These are phyloP conservation scores for Hippocampus barbouri DNA, from an alignment of 2,113 vertebrate species.

Conservation along the genomic window DNA sequence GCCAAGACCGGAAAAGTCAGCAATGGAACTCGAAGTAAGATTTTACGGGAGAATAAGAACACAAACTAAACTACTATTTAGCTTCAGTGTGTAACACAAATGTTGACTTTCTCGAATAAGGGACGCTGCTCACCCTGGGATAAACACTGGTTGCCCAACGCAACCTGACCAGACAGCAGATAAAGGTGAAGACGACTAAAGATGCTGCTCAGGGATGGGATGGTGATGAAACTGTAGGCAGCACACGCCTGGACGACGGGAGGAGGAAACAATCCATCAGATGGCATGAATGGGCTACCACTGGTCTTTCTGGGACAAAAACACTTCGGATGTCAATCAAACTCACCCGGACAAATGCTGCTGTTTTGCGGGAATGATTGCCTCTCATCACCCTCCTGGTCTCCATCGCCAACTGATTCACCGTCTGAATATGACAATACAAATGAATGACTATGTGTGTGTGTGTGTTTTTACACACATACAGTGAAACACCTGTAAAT, in stretches of 20 bases:
- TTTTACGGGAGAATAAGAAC: neutral
- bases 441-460: neutral
- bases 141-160: conserved; percentile 95
- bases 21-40: neutral
- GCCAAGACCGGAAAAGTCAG: conserved; percentile 6
- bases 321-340: neutral
- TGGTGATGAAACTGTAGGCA: conserved; percentile 97
- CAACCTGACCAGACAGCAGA: conserved; percentile 90
- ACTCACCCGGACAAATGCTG: conserved; percentile 90
- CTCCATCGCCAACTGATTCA: conserved; percentile 95
- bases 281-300: neutral
- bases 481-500: neutral
- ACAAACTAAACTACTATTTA: no score
- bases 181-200: conserved; percentile 92
- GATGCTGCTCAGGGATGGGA: conserved; percentile 88
- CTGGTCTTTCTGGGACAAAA: neutral
- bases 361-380: conserved; percentile 92
- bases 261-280: neutral
- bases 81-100: no score
- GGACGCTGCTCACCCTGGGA: conserved; percentile 84
- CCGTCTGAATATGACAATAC: conserved; percentile 71
- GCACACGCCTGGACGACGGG: conserved; percentile 83
- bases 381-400: conserved; percentile 91
- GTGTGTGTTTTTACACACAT: neutral
- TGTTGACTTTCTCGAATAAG: neutral